These are phyloP conservation scores for Drosophila kanekoi DNA, from an alignment of 2,888 invertebrate genomes.

Conservation along the genomic window DNA sequence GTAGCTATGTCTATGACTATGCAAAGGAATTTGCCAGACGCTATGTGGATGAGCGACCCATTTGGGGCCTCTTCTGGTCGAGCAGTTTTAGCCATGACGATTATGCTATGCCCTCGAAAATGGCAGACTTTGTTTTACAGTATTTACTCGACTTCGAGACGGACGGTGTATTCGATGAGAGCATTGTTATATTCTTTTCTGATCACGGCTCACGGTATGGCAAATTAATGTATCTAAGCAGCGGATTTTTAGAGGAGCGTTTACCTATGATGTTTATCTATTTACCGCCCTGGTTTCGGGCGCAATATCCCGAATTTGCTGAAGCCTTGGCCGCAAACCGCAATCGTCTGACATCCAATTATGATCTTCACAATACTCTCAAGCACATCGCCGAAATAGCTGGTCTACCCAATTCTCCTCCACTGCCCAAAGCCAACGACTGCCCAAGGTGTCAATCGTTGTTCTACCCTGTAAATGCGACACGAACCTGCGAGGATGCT, in stretches of 20 bases:
- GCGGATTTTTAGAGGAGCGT: constrained; percentile 91
- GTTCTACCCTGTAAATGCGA: constrained; percentile 86
- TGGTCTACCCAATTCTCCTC: constrained; percentile 51
- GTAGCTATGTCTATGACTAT: constrained; percentile 88
- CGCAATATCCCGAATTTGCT: constrained; percentile 86
- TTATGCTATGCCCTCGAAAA: constrained; percentile 87
- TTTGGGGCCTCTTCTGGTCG: constrained; percentile 91
- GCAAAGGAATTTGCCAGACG: constrained; percentile 88
- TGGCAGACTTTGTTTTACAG: constrained; percentile 87
- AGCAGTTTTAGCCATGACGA: constrained; percentile 90
- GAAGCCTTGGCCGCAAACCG: constrained; percentile 87
- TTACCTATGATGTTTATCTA: constrained; percentile 90
- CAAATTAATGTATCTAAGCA: constrained; percentile 87
- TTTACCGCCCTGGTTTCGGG: constrained; percentile 88
- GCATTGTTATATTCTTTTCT: constrained; percentile 89
- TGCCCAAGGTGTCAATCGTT: constrained; percentile 89
- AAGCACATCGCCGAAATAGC: constrained; percentile 86
- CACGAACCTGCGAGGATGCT: constrained; percentile 88
- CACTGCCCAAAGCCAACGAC: constrained; percentile 83
- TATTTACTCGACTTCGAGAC: constrained; percentile 87
- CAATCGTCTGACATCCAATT: constrained; percentile 89
- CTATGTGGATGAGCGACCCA: constrained; percentile 86
- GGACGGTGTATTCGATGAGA: constrained; percentile 87
- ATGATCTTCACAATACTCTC: constrained; percentile 90
- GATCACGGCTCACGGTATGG: constrained; percentile 92